Conservation (phyloP, 2,113 vertebrate genomes). For the Catagonus wagneri region DNA sequence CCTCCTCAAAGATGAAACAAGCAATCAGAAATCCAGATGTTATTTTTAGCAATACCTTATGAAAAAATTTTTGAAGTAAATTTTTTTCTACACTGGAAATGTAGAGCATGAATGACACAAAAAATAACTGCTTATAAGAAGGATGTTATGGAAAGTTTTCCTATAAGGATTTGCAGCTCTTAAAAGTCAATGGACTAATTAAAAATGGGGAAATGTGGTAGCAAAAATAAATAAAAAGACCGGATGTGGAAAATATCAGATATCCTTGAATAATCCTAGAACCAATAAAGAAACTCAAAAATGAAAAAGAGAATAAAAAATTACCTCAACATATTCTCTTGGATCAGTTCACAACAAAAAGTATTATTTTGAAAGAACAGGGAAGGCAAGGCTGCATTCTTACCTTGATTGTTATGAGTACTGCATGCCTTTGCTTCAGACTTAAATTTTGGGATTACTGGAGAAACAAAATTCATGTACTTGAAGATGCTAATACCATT, state of each 20-base stretch:
- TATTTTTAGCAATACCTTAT: conserved; percentile 65
- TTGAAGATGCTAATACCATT: background rate
- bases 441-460: background rate
- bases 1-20: conserved; percentile 61
- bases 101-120: conserved; percentile 70
- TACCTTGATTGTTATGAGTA: background rate
- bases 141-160: conserved; percentile 76
- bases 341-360: background rate
- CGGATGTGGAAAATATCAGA: conserved; percentile 56
- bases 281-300: conserved; percentile 43
- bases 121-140: conserved; percentile 79
- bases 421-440: background rate
- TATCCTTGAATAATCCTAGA: conserved; percentile 50
- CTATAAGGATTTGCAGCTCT: conserved; percentile 58
- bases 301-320: background rate
- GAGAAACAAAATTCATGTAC: background rate
- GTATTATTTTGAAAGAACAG: background rate
- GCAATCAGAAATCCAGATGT: conserved; percentile 68
- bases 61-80: conserved; percentile 72
- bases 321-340: background rate
- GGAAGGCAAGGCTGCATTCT: background rate
- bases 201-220: conserved; percentile 70
- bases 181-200: conserved; percentile 84
- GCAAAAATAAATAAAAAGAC: conserved; percentile 59
- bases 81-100: conserved; percentile 59